These are phyloP conservation scores for Typhlomys cinereus DNA, from an alignment of 2,113 vertebrate genomes.

Conservation along the genomic window DNA sequence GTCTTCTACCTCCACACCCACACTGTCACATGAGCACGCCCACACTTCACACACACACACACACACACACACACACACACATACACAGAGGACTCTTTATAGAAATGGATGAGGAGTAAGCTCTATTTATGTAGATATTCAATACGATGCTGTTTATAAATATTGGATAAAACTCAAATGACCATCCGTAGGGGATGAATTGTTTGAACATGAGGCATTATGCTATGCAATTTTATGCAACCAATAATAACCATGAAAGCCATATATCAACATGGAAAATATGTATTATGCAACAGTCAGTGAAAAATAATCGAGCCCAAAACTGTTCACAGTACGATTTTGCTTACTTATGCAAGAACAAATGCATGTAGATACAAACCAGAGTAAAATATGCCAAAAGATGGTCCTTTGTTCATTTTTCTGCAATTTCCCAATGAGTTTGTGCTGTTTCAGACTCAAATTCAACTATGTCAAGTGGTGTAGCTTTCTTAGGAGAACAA, in stretches of 20 bases:
- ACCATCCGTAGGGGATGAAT: not conserved
- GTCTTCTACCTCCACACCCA: no score
- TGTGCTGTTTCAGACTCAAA: not conserved
- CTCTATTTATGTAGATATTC: not conserved
- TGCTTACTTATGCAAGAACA: conserved; percentile 49
- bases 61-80: no score
- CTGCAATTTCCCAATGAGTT: not conserved
- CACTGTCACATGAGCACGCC: no score
- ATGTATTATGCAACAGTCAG: conserved; percentile 45
- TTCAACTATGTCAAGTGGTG: not conserved
- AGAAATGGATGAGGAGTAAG: not conserved
- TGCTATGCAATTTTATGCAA: conserved; percentile 3
- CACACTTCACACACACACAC: no score
- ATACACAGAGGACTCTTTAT: no score
- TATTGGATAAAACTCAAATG: conserved; percentile 23
- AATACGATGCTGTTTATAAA: not conserved
- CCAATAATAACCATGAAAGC: not conserved
- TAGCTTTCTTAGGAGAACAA: not conserved
- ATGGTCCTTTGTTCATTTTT: not conserved
- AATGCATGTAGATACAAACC: not conserved
- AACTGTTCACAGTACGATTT: conserved; percentile 4
- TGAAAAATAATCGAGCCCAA: conserved; percentile 16
- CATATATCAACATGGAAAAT: conserved; percentile 27
- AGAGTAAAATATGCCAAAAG: conserved; percentile 41
- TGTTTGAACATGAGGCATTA: not conserved